A percentile compares a stretch with the other conserved stretches of the same genome.
Evolutionary conservation across 1,140 invertebrate genomes (phyloP).

Genomic region (Choristoneura fumiferana): DNA sequence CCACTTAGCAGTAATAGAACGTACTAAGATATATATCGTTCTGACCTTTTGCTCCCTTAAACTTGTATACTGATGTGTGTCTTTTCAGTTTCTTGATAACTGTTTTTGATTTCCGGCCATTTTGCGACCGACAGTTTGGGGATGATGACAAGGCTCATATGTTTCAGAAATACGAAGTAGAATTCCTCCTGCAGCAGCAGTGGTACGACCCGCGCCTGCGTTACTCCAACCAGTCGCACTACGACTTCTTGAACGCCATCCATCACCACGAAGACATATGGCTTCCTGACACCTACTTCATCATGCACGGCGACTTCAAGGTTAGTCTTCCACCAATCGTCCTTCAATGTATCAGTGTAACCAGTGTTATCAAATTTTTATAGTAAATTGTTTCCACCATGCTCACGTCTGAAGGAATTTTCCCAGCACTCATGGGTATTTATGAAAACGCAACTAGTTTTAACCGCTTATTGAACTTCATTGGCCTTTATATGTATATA

Average conservation of each 20-base stretch:
- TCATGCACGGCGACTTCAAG: slow-evolving; percentile 96
- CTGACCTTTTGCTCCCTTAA: not conserved
- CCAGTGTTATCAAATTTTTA: slow-evolving; percentile 6
- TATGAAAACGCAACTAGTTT: slow-evolving; percentile 29
- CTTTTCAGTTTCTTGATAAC: slow-evolving; percentile 12
- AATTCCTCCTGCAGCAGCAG: slow-evolving; percentile 93
- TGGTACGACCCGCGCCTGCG: slow-evolving; percentile 93
- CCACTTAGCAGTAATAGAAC: not conserved
- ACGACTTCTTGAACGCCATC: slow-evolving; percentile 93
- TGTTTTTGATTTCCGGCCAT: not conserved
- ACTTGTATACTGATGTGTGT: too few relatives aligned
- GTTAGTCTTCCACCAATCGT: slow-evolving; percentile 34
- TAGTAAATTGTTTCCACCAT: slow-evolving; percentile 38
- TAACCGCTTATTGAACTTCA: slow-evolving; percentile 9
- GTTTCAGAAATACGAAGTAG: slow-evolving; percentile 95
- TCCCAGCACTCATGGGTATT: slow-evolving; percentile 44
- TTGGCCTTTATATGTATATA: slow-evolving; percentile 13
- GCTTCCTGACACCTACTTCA: slow-evolving; percentile 96
- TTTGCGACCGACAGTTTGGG: too few relatives aligned
- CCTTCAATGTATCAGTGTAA: not conserved
- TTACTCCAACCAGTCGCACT: slow-evolving; percentile 91
- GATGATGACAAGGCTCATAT: not conserved
- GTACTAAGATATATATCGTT: too few relatives aligned
- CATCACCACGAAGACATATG: slow-evolving; percentile 94
- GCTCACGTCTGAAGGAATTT: slow-evolving; percentile 42